Evolutionary conservation across 1,140 invertebrate genomes (phyloP), one percentile per base, ranked within the genome.

Genomic region (Eumeta japonica): DNA sequence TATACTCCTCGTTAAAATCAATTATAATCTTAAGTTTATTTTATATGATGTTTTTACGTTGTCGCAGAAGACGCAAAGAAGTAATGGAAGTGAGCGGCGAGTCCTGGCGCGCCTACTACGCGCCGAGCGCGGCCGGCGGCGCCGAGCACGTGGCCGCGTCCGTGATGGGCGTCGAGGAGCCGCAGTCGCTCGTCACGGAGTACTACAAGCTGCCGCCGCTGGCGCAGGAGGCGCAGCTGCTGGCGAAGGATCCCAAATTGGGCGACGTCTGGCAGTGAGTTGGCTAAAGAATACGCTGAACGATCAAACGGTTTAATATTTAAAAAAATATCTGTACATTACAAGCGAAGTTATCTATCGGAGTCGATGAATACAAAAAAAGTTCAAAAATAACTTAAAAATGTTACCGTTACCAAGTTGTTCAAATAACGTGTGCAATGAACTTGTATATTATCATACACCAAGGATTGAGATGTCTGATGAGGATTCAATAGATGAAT

Each of bases 141-240:
- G 58, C 63, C 4, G 29, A 9, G 12, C 29, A 9, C 29, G n/a
- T n/a, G n/a, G n/a, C n/a, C n/a, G n/a, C n/a, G n/a, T n/a, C n/a
- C n/a, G 59, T 70, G 30, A 56, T 70, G 3, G 64, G 60, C 24
- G 65, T 70, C 7, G 37, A 53, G 1, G 65, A 63, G 2, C 58
- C 55, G 4, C 57, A 64, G 43, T 40, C 70, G 3, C 55, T 70
- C 27, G 58, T 70, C 41, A 62, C 66, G 28, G 73, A 77, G 45
- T 77, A 74, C 51, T 77, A 77, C 58, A 75, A 76, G 50, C 57
- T 77, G 46, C 75, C 75, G 10, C 56, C 73, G 2, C 49, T 75
- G 2, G 58, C 43, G 3, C 70, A 68, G 41, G 63, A 75, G 28
- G 48, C 64, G 2, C 63, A 65, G 38, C 59, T 73, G 31, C 49